phyloP scores from a whole-genome alignment of 1,140 invertebrate genomes.

The Leucophenga varia region DNA sequence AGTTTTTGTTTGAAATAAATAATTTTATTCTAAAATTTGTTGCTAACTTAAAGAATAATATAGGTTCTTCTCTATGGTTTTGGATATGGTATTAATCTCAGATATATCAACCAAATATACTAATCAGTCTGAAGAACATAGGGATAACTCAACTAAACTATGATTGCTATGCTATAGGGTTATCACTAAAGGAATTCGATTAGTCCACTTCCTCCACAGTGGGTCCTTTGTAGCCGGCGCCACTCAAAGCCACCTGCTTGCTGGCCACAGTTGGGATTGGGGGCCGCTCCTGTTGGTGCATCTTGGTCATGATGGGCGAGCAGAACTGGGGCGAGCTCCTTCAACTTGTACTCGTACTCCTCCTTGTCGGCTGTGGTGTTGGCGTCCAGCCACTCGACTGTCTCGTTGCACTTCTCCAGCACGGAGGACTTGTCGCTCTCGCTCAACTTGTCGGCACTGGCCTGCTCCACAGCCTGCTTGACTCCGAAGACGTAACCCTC shows the following conservation, averaged over 20 bases:
- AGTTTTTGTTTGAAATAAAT: no score
- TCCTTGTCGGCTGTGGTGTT: slow-evolving; percentile 67
- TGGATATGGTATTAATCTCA: slow-evolving; percentile 5
- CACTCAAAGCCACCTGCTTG: slow-evolving; percentile 58
- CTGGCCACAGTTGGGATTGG: slow-evolving; percentile 54
- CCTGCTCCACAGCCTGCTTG: slow-evolving; percentile 61
- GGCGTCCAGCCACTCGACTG: slow-evolving; percentile 64
- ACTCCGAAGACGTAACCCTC: slow-evolving; percentile 75
- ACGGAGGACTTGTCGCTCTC: slow-evolving; percentile 66
- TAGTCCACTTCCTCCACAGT: slow-evolving; percentile 76
- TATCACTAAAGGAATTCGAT: slow-evolving; percentile 25
- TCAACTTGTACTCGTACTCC: slow-evolving; percentile 64
- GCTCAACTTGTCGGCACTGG: slow-evolving; percentile 63
- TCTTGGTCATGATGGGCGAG: slow-evolving; percentile 59
- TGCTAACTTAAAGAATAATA: slow-evolving; percentile 15
- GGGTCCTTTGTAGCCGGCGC: slow-evolving; percentile 57
- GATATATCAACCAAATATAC: slow-evolving; percentile 5
- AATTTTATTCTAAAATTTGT: no score
- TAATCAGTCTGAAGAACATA: slow-evolving; percentile 8
- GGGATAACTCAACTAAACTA: not conserved
- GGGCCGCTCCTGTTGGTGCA: slow-evolving; percentile 56
- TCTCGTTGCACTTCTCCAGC: slow-evolving; percentile 60
- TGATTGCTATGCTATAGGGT: no score
- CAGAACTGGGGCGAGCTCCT: slow-evolving; percentile 63
- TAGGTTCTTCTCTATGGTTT: not conserved